These are phyloP conservation scores for Cheumatopsyche charites DNA, from an alignment of 1,140 invertebrate genomes.

Conservation along the genomic window DNA sequence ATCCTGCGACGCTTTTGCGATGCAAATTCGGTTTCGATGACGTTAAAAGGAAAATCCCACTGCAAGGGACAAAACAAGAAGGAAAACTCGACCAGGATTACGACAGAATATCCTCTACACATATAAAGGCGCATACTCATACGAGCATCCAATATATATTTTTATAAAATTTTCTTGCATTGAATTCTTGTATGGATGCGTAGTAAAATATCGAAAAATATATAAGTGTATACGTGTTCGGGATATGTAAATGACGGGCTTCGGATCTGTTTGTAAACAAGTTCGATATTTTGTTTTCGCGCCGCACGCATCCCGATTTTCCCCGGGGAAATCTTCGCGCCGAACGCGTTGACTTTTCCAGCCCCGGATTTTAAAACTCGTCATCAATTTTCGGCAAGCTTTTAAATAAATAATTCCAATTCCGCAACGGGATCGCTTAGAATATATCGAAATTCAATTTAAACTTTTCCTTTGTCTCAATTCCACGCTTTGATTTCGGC, in stretches of 20 bases:
- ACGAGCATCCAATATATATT: too few relatives aligned
- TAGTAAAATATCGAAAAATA: too few relatives aligned
- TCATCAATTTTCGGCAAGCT: too few relatives aligned
- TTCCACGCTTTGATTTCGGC: too few relatives aligned
- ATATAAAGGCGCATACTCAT: too few relatives aligned
- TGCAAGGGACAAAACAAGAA: not conserved
- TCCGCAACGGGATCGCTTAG: too few relatives aligned
- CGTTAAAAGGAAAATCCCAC: not conserved
- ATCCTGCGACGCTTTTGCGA: not conserved
- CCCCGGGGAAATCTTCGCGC: constrained; percentile 43
- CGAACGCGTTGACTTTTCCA: constrained; percentile 20
- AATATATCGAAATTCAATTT: too few relatives aligned
- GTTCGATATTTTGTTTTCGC: constrained; percentile 46
- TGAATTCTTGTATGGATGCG: too few relatives aligned
- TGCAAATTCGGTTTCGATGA: constrained; percentile 33
- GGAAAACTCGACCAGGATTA: constrained; percentile 10
- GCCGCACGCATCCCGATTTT: constrained; percentile 2
- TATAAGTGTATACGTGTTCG: not conserved
- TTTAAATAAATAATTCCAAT: too few relatives aligned
- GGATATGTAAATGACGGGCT: constrained; percentile 44
- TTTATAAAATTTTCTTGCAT: too few relatives aligned
- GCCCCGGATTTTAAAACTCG: too few relatives aligned
- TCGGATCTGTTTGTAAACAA: constrained; percentile 47
- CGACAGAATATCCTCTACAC: not conserved
- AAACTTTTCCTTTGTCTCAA: too few relatives aligned